These are phyloP conservation scores for Eurosta solidaginis DNA, from an alignment of 1,140 invertebrate species.

Conservation along the genomic window DNA sequence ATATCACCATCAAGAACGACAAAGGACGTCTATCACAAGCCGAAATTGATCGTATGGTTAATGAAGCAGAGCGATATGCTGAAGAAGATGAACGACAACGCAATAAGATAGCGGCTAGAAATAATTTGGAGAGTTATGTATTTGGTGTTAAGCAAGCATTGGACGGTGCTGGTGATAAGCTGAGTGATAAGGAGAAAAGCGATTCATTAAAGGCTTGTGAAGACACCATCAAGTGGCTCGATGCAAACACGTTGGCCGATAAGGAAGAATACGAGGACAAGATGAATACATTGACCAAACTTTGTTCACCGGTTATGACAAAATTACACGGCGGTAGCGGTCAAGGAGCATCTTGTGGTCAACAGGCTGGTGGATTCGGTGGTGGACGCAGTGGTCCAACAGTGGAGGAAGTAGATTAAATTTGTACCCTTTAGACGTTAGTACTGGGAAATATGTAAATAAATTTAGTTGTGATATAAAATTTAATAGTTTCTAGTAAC, in stretches of 20 bases:
- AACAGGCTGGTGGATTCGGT: constrained; percentile 59
- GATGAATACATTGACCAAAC: neutral
- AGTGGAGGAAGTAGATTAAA: constrained; percentile 48
- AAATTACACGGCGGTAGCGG: constrained; percentile 31
- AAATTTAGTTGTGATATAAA: no score
- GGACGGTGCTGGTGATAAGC: constrained; percentile 65
- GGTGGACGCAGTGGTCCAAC: constrained; percentile 43
- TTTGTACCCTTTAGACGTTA: no score
- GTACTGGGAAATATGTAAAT: no score
- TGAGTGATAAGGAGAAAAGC: constrained; percentile 68
- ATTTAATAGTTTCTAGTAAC: no score
- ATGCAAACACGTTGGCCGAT: constrained; percentile 66
- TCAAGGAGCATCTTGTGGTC: constrained; percentile 35
- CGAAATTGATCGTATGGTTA: constrained; percentile 71
- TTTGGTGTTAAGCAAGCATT: constrained; percentile 71
- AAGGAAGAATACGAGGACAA: constrained; percentile 69
- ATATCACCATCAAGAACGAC: constrained; percentile 86
- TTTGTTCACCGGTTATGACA: neutral
- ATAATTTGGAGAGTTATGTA: constrained; percentile 72
- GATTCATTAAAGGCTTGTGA: constrained; percentile 64
- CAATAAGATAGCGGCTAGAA: constrained; percentile 66
- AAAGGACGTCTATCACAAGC: constrained; percentile 80
- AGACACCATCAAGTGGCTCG: constrained; percentile 69
- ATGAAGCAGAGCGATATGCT: constrained; percentile 49
- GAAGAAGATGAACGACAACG: constrained; percentile 72